phyloP scores from a whole-genome alignment of 2,113 vertebrate species.

The Rostratula benghalensis region DNA sequence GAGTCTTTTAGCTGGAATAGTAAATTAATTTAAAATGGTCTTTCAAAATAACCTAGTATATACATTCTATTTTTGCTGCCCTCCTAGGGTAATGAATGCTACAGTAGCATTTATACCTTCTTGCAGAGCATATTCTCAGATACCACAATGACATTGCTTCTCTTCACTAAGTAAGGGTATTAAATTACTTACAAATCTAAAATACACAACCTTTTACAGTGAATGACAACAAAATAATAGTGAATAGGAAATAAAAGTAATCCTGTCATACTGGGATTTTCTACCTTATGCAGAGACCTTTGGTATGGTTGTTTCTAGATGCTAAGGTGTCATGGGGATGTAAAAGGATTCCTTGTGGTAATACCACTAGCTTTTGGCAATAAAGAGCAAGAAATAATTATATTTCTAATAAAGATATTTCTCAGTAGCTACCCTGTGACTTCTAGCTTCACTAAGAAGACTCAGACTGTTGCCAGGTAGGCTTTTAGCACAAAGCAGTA shows the following conservation, averaged over 20 bases:
- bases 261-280: neutral
- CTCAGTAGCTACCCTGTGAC: neutral
- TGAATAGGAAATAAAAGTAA: neutral
- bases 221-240: neutral
- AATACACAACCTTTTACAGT: neutral
- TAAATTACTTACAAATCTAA: neutral
- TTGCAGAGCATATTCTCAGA: neutral
- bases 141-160: neutral
- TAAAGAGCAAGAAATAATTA: neutral
- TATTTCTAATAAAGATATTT: neutral
- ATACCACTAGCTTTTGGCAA: neutral
- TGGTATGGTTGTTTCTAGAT: neutral
- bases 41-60: conserved; percentile 14
- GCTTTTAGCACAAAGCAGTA: neutral
- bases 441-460: neutral
- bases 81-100: neutral
- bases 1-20: conserved; percentile 3
- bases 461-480: neutral
- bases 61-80: neutral
- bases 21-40: conserved; percentile 12
- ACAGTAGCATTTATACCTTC: neutral
- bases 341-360: neutral
- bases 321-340: neutral
- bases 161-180: neutral
- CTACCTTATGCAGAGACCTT: neutral